Base-by-base conservation (phyloP, 2,113 vertebrate species). In the Pangasianodon gigas region DNA sequence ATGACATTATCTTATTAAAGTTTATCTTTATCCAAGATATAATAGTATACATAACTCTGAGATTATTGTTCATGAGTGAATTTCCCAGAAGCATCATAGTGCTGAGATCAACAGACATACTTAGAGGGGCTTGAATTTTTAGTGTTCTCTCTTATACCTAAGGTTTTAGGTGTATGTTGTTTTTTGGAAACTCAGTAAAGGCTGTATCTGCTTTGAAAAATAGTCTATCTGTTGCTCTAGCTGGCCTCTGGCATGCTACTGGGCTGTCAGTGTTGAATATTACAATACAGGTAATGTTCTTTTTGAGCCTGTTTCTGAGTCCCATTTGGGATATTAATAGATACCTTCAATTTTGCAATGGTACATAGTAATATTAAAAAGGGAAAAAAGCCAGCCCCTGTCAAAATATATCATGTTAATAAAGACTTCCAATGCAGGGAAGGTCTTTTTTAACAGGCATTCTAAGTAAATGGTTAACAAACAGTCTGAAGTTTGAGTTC, bases 401-500 rank as follows among this genome's bases (percentile, higher is more conserved):
- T 91, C 86, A 90, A 90, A 75, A 85, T 90, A 87, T 83, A 90
- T 88, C 75, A 82, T 69, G 32, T 81, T 85, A 90, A 90, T 74
- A 87, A 88, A 82, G 80, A 85, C 88, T 86, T 88, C 83, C 82
- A 32, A 58, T 75, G 85, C 74, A 87, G 69, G 29, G 51, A 85
- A 75, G 52, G 67, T 74, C 80, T 82, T n/a, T 90, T 84, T 88
- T 86, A 90, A 86, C 52, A 86, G 77, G 75, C 87, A 86, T 85
- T 88, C 86, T 86, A 88, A 82, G 89, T 87, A 89, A 87, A 90
- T 90, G 86, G 60, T 84, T 88, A 81, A 88, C 82, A 67, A 87
- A 90, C 48, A 87, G 58, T 88, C 51, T 82, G 88, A 32, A 74
- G 51, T 84, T 84, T 89, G 88, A 85, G 58, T 80, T 87, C 58